Conservation (phyloP, 2,888 invertebrate species). For the Candidula unifasciata region DNA sequence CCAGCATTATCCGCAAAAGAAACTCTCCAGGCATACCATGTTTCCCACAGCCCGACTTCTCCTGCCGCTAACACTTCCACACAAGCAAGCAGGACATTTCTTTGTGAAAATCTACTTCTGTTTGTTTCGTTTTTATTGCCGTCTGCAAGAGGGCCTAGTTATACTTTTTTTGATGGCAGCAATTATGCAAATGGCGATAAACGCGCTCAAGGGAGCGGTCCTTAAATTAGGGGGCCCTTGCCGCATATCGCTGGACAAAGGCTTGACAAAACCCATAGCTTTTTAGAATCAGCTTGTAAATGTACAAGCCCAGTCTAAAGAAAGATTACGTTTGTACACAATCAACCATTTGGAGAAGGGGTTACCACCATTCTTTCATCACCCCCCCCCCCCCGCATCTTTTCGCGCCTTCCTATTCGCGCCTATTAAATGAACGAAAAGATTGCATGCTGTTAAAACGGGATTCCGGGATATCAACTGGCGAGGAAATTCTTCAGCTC, state of each 20-base stretch:
- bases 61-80: conserved; percentile 1
- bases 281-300: conserved; percentile 34
- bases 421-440: not conserved
- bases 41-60: conserved; percentile 10
- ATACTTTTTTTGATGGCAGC: conserved; percentile 43
- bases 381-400: not conserved
- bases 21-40: not conserved
- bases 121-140: conserved; percentile 43
- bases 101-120: conserved; percentile 36
- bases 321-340: conserved; percentile 24
- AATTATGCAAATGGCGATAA: conserved; percentile 46
- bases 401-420: no score
- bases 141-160: conserved; percentile 40
- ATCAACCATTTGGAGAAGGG: not conserved
- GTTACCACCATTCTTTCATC: not conserved
- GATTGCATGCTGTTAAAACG: not conserved
- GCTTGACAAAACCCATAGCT: conserved; percentile 4
- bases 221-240: conserved; percentile 13
- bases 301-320: conserved; percentile 16
- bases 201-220: conserved; percentile 8
- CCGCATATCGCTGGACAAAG: conserved; percentile 30
- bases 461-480: conserved; percentile 13
- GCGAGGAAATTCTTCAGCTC: not conserved
- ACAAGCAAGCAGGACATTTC: not conserved
- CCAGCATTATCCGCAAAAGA: conserved; percentile 10